A percentile compares a stretch with the other conserved stretches of the same genome.
Evolutionary conservation across 1,140 invertebrate genomes (phyloP).

Genomic region (Arctopsyche grandis): DNA sequence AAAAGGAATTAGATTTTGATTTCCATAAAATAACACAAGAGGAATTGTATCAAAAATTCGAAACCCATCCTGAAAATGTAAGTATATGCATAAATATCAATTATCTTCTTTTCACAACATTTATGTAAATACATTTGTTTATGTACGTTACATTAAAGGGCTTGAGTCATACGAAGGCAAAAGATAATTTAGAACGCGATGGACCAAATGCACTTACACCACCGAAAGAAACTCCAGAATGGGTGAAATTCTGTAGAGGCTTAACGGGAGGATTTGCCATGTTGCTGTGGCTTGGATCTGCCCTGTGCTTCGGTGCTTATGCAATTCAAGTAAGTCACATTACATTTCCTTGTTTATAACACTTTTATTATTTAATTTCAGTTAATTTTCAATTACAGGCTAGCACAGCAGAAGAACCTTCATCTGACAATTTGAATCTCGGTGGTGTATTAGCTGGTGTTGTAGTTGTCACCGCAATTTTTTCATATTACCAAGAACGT

Average conservation of each 20-base stretch:
- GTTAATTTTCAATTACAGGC: slow-evolving; percentile 66
- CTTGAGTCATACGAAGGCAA: slow-evolving; percentile 92
- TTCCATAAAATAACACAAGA: slow-evolving; percentile 97
- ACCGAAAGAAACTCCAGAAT: slow-evolving; percentile 95
- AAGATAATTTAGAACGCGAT: slow-evolving; percentile 91
- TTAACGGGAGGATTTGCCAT: slow-evolving; percentile 97
- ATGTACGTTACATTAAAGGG: slow-evolving; percentile 71
- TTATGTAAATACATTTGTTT: slow-evolving; percentile 12
- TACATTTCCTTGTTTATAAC: background rate
- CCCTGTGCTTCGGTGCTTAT: slow-evolving; percentile 97
- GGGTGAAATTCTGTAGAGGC: slow-evolving; percentile 98
- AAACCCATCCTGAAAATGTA: slow-evolving; percentile 94
- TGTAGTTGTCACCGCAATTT: slow-evolving; percentile 95
- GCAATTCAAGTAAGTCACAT: slow-evolving; percentile 81
- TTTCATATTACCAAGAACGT: slow-evolving; percentile 98
- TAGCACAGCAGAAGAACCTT: slow-evolving; percentile 87
- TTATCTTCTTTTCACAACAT: background rate
- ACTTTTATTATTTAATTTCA: background rate
- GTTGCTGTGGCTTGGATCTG: slow-evolving; percentile 95
- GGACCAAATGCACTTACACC: slow-evolving; percentile 95
- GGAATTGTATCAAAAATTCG: slow-evolving; percentile 95
- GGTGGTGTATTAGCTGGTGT: slow-evolving; percentile 94
- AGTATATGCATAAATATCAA: slow-evolving; percentile 60
- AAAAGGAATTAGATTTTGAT: slow-evolving; percentile 98
- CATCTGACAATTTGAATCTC: slow-evolving; percentile 93